Base-by-base conservation (phyloP, 2,888 invertebrate genomes). In the Cetonia aurata region DNA sequence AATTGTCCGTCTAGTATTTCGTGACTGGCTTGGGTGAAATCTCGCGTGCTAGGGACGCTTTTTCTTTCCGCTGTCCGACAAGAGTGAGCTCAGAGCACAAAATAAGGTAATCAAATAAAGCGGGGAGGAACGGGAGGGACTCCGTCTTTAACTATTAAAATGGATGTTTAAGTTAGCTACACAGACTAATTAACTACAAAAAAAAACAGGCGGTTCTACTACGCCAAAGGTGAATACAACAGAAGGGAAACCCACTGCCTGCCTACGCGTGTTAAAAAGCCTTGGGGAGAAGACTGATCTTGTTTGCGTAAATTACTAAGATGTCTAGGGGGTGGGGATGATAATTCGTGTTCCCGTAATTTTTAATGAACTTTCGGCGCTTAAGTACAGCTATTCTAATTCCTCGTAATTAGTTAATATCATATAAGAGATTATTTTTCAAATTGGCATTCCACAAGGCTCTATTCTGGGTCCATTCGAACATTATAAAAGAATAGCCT, bases 21-120 rank as follows among this genome's bases (percentile, higher is more conserved):
- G 37, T 37, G 37, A 37, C 37, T 10, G 37, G 48, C 6, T n/a
- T n/a, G 48, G 17, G 17, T 1, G 48, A 17, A 48, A 48, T 48
- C 17, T 48, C 17, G 48, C 48, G 48, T 48, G 48, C 37, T 1
- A 37, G 17, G 13, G 15, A 48, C 17, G 17, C 3, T 48, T 48
- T 17, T 17, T 17, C 17, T 48, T n/a, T 4, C 6, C 48, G 6
- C 48, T n/a, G 48, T 48, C 13, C 48, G 17, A n/a, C n/a, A n/a
- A 48, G 48, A 8, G 6, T 9, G 8, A 1, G 6, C 48, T 10
- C 37, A 8, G 12, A 4, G 48, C 48, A 48, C 48, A 17, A 48
- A 17, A 48, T 17, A 17, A 48, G 48, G 48, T 48, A 48, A 48
- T 48, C 13, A 48, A 48, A 48, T 48, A 48, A 48, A 48, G 48